Evolutionary conservation across 2,888 invertebrate genomes (phyloP), one percentile per base, ranked within the genome.

Genomic region (Polyommatus icarus): DNA sequence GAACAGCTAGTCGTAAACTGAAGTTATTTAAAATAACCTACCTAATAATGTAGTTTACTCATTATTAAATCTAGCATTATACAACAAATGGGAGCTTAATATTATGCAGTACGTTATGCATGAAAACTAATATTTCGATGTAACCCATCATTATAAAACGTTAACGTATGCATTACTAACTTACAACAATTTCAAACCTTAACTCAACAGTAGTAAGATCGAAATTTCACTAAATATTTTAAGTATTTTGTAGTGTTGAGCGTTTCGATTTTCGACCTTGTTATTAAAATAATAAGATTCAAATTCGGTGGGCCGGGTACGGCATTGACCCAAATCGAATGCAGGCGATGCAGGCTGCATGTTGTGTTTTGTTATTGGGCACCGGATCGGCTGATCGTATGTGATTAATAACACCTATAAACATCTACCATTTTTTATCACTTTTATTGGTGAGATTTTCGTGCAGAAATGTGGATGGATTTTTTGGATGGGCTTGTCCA

Each of bases 371-470:
- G 67, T 67, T 67, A 67, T 67, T 67, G 67, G 67, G 29, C 67
- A 67, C 67, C 67, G 18, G 15, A 15, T 15, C 67, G 67, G 67
- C 29, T 32, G 29, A 67, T 67, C 29, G 5, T 15, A 24, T 20
- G 67, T 67, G 67, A 67, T 67, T 67, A 67, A 67, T 67, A 67
- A 67, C 67, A 29, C 67, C 67, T 32, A 67, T 67, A 67, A 67
- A 67, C 67, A 32, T 67, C 15, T 29, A 18, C 6, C 15, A 15
- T 20, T 67, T 67, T 67, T 67, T 67, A 67, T 32, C 29, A 18
- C 29, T 67, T 29, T 67, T 67, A 61, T 61, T 61, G 61, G 61
- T 12, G 61, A 59, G 59, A 61, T 61, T 61, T 61, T 61, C 61
- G 24, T 61, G 10, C 61, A 24, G 54, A 54, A 54, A 54, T 18